Conservation (phyloP, 2,113 vertebrate genomes). For the Tylochromis polylepis region DNA sequence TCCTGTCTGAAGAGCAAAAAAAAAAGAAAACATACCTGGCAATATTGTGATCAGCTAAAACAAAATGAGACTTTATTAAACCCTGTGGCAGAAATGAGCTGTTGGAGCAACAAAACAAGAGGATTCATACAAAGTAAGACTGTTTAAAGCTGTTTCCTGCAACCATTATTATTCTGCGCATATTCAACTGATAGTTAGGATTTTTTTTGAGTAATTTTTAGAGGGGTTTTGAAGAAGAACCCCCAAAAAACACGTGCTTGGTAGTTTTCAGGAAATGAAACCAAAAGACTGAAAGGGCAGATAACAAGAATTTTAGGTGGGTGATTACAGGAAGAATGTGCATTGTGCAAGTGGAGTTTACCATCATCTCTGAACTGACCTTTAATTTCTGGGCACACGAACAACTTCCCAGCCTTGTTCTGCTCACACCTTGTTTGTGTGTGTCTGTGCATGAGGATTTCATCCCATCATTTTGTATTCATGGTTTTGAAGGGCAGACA, state of each 20-base stretch:
- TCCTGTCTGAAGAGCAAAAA: background rate
- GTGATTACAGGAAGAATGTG: background rate
- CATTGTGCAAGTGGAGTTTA: background rate
- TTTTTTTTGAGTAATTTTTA: background rate
- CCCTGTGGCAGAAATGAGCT: background rate
- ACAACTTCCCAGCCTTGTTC: background rate
- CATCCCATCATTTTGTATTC: background rate
- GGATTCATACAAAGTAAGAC: background rate
- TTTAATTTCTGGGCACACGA: background rate
- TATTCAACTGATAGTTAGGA: background rate
- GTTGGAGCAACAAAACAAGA: background rate
- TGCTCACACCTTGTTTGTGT: background rate
- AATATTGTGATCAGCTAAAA: background rate
- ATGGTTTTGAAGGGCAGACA: background rate
- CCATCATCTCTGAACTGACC: background rate
- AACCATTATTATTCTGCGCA: background rate
- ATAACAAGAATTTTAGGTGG: background rate
- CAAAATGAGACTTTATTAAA: constrained; percentile 4
- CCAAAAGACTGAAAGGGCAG: background rate
- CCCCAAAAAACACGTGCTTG: background rate
- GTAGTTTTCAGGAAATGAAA: background rate
- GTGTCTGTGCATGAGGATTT: background rate
- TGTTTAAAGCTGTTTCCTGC: background rate
- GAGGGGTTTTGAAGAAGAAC: background rate
- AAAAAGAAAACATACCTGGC: background rate